Percentiles rank a stretch among this genome's conserved stretches.
Conservation (phyloP, 2,888 invertebrate genomes). For the Rhogogaster chlorosoma region DNA sequence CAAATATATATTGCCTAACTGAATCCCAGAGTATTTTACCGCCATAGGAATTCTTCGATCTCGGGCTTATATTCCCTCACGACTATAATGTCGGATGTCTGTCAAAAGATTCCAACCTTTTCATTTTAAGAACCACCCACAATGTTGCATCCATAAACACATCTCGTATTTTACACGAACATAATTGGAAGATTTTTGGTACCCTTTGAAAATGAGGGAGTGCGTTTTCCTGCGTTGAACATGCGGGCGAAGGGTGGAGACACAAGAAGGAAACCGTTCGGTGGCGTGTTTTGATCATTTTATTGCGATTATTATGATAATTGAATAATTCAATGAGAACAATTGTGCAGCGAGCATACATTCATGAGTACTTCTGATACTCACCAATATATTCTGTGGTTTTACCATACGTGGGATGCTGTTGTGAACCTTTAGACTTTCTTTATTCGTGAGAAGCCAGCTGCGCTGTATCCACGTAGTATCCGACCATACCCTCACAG, state of each 20-base stretch:
- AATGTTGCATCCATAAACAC: background rate
- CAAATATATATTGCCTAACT: too few species aligned
- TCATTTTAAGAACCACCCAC: too few species aligned
- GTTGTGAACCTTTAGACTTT: conserved; percentile 46
- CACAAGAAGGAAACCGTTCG: background rate
- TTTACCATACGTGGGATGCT: conserved; percentile 43
- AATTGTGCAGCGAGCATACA: background rate
- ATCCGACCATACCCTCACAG: conserved; percentile 35
- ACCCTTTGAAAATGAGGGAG: background rate
- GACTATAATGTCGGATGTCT: too few species aligned
- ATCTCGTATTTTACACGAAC: background rate
- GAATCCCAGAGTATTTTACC: too few species aligned
- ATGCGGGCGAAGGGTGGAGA: background rate
- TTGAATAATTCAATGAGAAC: background rate
- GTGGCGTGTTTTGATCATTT: background rate
- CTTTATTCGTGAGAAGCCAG: conserved; percentile 43
- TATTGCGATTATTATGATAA: background rate
- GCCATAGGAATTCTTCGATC: too few species aligned
- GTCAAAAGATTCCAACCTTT: too few species aligned
- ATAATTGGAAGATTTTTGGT: background rate
- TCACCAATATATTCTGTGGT: conserved; percentile 37
- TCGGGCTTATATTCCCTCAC: too few species aligned
- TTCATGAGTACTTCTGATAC: conserved; percentile 8
- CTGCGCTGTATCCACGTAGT: conserved; percentile 1
- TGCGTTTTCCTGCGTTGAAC: background rate